Base-by-base conservation (phyloP, 2,113 vertebrate genomes). In the Myiagra hebetior region DNA sequence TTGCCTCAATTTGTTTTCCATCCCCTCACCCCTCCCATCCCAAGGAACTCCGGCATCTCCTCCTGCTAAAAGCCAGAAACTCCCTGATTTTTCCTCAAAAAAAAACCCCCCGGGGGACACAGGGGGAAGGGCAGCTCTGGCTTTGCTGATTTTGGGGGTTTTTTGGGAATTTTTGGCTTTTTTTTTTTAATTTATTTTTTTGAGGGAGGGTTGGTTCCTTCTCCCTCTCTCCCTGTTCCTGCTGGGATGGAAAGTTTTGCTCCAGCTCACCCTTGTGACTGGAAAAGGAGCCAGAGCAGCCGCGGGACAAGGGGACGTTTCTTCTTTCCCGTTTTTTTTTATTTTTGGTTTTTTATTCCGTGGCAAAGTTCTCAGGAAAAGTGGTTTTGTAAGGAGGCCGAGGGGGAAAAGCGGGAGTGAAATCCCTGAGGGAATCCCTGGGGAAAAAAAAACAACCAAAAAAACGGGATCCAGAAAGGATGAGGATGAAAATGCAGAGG, bases 221-320 rank as follows among this genome's bases (percentile, higher is more conserved):
- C 72, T 82, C 62, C 33, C 68, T 75, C 77, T 55, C 88, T 73
- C 50, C 67, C 90, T 73, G 76, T 68, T 89, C 84, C 91, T 93
- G 64, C 57, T 10, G 28, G 79, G n/a, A 82, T 96, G 97, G 96
- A 97, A 97, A 97, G 76, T 97, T 97, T 97, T 95, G 91, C 93
- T 97, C 94, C 96, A 89, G 93, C 93, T 97, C 37, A 4, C 87
- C 89, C 95, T 96, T 97, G 96, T 97, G 96, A 97, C 96, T 97
- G 96, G 97, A 95, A 96, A 96, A 96, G 89, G 76, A 91, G 91
- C 87, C 89, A 82, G 95, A 59, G 95, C 88, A 85, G 78, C 73
- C 41, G 59, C 69, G 78, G 89, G 96, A 95, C 91, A 87, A 96
- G 73, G 87, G 72, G 39, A 56, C 53, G 74, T 73, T 95, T 94